Evolutionary conservation across 1,140 invertebrate species (phyloP).

Genomic region (Cataglyphis hispanica): DNA sequence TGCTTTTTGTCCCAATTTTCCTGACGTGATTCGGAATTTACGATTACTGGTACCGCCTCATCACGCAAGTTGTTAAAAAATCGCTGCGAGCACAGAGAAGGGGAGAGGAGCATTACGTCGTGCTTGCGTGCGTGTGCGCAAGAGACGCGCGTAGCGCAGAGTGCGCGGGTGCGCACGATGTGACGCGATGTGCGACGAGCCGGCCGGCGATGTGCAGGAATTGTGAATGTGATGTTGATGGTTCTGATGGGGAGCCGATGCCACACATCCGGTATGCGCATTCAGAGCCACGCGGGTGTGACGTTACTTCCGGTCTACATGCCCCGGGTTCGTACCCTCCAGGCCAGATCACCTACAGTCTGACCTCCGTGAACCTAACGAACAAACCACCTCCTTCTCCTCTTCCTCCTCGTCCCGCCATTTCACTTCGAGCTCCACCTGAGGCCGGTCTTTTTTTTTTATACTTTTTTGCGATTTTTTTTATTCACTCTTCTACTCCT

Average conservation of each 20-base stretch:
- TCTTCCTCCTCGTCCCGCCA: slow-evolving; percentile 7
- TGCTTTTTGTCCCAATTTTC: neutral
- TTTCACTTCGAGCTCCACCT: slow-evolving; percentile 50
- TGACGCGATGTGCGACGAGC: slow-evolving; percentile 80
- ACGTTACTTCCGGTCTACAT: slow-evolving; percentile 87
- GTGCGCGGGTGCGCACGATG: slow-evolving; percentile 71
- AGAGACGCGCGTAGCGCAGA: slow-evolving; percentile 34
- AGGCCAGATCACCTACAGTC: slow-evolving; percentile 78
- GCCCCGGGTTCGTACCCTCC: slow-evolving; percentile 82
- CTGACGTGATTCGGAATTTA: neutral
- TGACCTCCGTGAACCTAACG: slow-evolving; percentile 77
- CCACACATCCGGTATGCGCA: slow-evolving; percentile 87
- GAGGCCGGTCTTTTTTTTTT: slow-evolving; percentile 2
- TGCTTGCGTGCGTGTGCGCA: slow-evolving; percentile 12
- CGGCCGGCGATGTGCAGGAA: slow-evolving; percentile 81
- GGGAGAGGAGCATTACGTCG: slow-evolving; percentile 24
- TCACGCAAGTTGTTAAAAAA: slow-evolving; percentile 51
- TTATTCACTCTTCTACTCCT: neutral
- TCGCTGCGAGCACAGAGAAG: slow-evolving; percentile 9
- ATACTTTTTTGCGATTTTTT: neutral
- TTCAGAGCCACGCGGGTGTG: slow-evolving; percentile 87
- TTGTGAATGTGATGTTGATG: slow-evolving; percentile 85
- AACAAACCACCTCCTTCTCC: slow-evolving; percentile 59
- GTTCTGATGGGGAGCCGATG: slow-evolving; percentile 86
- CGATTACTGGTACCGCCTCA: neutral